Evolutionary conservation across 2,797 vertebrate genomes (phyloP), one percentile per base, ranked within the genome.

Genomic region (Callimico goeldii): DNA sequence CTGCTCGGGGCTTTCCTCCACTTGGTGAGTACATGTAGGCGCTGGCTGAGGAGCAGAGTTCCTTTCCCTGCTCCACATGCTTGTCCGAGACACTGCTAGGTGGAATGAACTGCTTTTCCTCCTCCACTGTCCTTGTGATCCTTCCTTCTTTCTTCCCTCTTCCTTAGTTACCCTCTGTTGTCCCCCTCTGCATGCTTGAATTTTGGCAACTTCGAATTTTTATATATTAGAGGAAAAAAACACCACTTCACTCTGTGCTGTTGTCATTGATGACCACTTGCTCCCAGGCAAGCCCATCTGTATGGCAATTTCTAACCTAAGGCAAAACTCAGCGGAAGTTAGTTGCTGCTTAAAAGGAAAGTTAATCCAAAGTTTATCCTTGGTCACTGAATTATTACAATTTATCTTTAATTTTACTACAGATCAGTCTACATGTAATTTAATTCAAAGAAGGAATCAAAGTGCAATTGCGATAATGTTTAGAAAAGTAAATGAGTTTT

Each of bases 1-100:
- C 99, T 97, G 99, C 99, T 98, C 99, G 99, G 99, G 99, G 99
- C 99, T 99, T 99, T 96, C 97, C 98, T 98, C 99, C 99, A 96
- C 99, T 99, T 98, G 99, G 99, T 99, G 99, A 99, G 99, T 99
- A 99, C 98, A 92, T 1, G 96, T 97, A 98, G 97, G 98, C 85
- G 46, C 96, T 98, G 96, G 72, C 96, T 86, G 98, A 98, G 97
- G 98, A 98, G 94, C 98, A 89, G 79, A 70, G 81, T 91, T 91
- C 97, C 75, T 91, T 39, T 81, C 97, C 97, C 48, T 61, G 70
- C 96, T 97, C 97, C 96, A 84, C 13, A 91, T 97, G 88, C 98
- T 96, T 97, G 97, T 97, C 97, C 94, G 48, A 97, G 94, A 97
- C 96, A 72, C 98, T 90, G 97, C 96, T 91, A 97, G 98, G 98